Conservation (phyloP, 2,113 vertebrate genomes). For the Rhabdomys dilectus region DNA sequence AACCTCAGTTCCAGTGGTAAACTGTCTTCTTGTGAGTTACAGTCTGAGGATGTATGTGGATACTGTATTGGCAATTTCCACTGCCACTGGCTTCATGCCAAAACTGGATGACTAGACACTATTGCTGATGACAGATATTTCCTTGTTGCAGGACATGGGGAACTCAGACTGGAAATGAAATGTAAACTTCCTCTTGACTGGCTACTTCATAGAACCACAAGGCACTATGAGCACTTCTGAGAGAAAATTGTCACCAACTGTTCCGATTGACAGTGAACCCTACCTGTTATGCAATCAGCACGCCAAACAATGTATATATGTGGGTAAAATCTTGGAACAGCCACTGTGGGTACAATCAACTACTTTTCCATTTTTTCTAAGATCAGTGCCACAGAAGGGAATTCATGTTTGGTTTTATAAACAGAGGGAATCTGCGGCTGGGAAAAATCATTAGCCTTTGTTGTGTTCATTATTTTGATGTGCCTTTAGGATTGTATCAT, state of each 20-base stretch:
- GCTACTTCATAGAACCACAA: background rate
- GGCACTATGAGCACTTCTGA: background rate
- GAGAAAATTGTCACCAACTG: background rate
- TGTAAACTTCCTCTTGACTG: background rate
- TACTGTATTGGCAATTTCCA: background rate
- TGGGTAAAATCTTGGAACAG: background rate
- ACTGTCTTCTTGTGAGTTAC: background rate
- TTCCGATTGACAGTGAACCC: background rate
- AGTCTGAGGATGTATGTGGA: background rate
- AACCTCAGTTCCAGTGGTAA: background rate
- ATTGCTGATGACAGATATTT: background rate
- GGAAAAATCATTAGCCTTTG: background rate
- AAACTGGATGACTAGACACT: background rate
- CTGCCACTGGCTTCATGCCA: background rate
- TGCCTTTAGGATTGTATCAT: background rate
- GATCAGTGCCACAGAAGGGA: background rate
- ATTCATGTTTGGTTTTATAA: background rate
- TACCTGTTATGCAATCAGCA: background rate
- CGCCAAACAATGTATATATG: background rate
- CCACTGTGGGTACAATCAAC: background rate
- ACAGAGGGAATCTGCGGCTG: too few relatives aligned
- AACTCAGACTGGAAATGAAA: background rate
- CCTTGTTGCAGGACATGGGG: background rate
- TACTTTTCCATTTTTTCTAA: background rate
- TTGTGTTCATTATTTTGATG: too few relatives aligned